Percentiles rank a stretch among this genome's conserved stretches.
Evolutionary conservation across 2,888 invertebrate species (phyloP).

Genomic region (Nudaria mundana): DNA sequence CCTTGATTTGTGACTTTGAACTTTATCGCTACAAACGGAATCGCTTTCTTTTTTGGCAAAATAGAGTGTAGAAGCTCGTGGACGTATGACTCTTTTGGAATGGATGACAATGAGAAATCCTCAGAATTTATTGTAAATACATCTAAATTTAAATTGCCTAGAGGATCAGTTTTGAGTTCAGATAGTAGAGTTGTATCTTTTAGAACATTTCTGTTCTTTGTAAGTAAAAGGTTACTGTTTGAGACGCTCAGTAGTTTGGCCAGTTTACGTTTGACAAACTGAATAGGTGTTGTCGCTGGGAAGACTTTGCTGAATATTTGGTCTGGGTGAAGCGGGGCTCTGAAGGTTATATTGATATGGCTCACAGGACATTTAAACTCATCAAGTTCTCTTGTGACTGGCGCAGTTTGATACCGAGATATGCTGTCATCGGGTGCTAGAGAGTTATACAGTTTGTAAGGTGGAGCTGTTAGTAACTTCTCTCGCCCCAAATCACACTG

Average conservation of each 20-base stretch:
- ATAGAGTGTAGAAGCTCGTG: constrained; percentile 64
- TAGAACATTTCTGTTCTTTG: constrained; percentile 67
- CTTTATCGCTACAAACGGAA: constrained; percentile 73
- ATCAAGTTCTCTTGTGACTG: constrained; percentile 56
- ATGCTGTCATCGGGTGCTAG: constrained; percentile 45
- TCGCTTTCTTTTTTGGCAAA: constrained; percentile 60
- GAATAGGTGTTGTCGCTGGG: constrained; percentile 65
- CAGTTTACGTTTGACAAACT: constrained; percentile 68
- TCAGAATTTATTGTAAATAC: constrained; percentile 70
- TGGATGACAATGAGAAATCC: constrained; percentile 59
- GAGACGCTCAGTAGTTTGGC: constrained; percentile 64
- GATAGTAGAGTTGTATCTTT: constrained; percentile 62
- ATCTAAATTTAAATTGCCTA: constrained; percentile 65
- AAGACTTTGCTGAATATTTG: constrained; percentile 70
- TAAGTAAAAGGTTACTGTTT: constrained; percentile 60
- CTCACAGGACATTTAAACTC: constrained; percentile 65
- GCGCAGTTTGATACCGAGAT: constrained; percentile 60
- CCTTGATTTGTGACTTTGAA: constrained; percentile 67
- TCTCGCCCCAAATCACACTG: constrained; percentile 74
- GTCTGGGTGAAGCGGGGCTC: constrained; percentile 60
- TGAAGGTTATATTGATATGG: constrained; percentile 65
- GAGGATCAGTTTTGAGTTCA: constrained; percentile 61
- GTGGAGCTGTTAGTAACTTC: constrained; percentile 69
- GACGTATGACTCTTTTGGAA: constrained; percentile 68
- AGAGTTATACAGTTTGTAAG: constrained; percentile 47